These are phyloP conservation scores for Tolmerus cingulatus DNA, from an alignment of 2,888 invertebrate genomes.

Conservation along the genomic window DNA sequence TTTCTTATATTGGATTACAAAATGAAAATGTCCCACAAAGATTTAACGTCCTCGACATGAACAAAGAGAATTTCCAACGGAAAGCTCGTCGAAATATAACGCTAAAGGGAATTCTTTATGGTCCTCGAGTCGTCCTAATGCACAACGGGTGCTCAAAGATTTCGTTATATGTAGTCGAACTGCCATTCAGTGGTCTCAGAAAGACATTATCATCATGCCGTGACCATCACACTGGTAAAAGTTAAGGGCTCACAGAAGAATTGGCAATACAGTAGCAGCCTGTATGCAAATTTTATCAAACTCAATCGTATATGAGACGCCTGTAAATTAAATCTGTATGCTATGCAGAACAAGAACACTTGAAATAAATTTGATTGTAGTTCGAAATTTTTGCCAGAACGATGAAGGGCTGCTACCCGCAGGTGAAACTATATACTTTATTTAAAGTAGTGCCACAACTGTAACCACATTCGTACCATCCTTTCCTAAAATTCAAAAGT, in stretches of 20 bases:
- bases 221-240: neutral
- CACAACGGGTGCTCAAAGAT: neutral
- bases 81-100: neutral
- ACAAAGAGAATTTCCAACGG: neutral
- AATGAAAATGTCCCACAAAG: slow-evolving; percentile 25
- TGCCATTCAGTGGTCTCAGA: neutral
- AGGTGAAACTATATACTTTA: neutral
- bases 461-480: neutral
- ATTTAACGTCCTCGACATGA: neutral
- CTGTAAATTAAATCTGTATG: neutral
- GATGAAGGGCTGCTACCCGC: neutral
- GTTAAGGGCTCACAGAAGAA: neutral
- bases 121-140: neutral
- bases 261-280: neutral
- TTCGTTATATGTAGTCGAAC: neutral
- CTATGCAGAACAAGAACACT: neutral
- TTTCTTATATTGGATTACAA: slow-evolving; percentile 31
- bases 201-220: neutral
- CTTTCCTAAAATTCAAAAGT: neutral
- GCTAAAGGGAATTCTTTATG: slow-evolving; percentile 20
- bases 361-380: neutral
- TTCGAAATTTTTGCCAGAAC: neutral
- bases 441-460: neutral
- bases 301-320: neutral
- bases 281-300: neutral